Conservation (phyloP, 2,888 invertebrate species). For the Harpagoxenus sublaevis region DNA sequence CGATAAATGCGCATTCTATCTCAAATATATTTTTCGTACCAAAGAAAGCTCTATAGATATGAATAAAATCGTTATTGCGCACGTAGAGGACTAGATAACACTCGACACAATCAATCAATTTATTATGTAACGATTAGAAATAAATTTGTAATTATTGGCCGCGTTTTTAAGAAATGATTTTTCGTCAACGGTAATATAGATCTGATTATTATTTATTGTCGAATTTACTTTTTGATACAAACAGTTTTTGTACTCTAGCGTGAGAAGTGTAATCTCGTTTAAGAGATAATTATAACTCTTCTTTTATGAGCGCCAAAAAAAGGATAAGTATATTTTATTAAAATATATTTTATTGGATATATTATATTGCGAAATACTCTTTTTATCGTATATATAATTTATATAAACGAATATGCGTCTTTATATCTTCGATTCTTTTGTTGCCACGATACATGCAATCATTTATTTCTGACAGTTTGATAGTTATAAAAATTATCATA, state of each 20-base stretch:
- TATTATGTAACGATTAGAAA: constrained; percentile 50
- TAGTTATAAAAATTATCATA: constrained; percentile 9
- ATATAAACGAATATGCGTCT: not conserved
- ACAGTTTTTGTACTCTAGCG: constrained; percentile 49
- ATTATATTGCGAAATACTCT: constrained; percentile 41
- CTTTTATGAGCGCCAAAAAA: constrained; percentile 42
- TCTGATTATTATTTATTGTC: constrained; percentile 62
- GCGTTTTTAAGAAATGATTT: constrained; percentile 34
- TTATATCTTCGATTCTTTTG: constrained; percentile 14
- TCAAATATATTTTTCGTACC: constrained; percentile 56
- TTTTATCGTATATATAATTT: constrained; percentile 44
- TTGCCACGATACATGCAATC: not conserved
- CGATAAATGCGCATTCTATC: constrained; percentile 50
- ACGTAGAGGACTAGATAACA: constrained; percentile 48
- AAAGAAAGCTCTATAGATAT: constrained; percentile 51
- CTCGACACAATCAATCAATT: constrained; percentile 43
- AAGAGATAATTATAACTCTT: constrained; percentile 30
- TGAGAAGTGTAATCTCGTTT: constrained; percentile 16
- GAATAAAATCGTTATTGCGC: constrained; percentile 55
- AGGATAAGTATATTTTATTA: constrained; percentile 36
- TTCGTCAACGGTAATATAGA: constrained; percentile 30
- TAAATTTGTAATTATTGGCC: constrained; percentile 36
- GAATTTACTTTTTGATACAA: constrained; percentile 72
- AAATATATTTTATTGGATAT: constrained; percentile 51
- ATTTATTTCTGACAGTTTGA: not conserved